These are phyloP conservation scores for Perccottus glenii DNA, from an alignment of 2,113 vertebrate genomes.

Conservation along the genomic window DNA sequence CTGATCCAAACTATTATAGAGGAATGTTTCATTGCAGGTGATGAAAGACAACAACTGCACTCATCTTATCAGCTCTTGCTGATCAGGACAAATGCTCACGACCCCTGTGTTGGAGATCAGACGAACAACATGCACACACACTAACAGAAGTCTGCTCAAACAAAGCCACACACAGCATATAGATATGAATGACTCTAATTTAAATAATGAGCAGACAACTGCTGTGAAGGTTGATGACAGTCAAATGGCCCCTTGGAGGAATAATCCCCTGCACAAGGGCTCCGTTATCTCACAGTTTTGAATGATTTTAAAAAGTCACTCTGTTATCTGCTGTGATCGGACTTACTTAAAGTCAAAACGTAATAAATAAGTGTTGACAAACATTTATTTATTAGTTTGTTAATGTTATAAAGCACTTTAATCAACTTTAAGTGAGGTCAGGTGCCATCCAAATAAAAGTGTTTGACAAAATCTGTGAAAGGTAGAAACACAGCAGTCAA, in stretches of 20 bases:
- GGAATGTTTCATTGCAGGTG: slow-evolving; percentile 90
- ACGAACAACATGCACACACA: slow-evolving; percentile 35
- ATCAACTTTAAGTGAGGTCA: too few species aligned
- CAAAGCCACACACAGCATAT: slow-evolving; percentile 16
- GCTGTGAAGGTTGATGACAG: slow-evolving; percentile 79
- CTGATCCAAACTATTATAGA: slow-evolving; percentile 81
- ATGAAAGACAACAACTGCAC: slow-evolving; percentile 85
- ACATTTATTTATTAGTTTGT: too few species aligned
- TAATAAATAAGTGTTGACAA: neutral
- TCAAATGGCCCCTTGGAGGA: slow-evolving; percentile 73
- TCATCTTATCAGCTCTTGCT: slow-evolving; percentile 84
- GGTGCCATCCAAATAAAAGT: too few species aligned
- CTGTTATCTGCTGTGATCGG: neutral
- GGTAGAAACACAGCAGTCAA: neutral
- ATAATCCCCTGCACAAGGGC: slow-evolving; percentile 63
- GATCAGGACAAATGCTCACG: slow-evolving; percentile 77
- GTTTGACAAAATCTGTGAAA: neutral
- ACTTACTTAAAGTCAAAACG: slow-evolving; percentile 1
- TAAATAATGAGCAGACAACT: slow-evolving; percentile 82
- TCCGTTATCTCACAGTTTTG: slow-evolving; percentile 22
- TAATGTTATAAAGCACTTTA: too few species aligned
- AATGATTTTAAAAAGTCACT: neutral
- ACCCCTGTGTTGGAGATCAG: slow-evolving; percentile 56
- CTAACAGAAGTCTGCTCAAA: slow-evolving; percentile 27
- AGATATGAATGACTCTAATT: slow-evolving; percentile 80